Conservation (phyloP, 2,888 invertebrate genomes). For the Aproaerema taeniolella region DNA sequence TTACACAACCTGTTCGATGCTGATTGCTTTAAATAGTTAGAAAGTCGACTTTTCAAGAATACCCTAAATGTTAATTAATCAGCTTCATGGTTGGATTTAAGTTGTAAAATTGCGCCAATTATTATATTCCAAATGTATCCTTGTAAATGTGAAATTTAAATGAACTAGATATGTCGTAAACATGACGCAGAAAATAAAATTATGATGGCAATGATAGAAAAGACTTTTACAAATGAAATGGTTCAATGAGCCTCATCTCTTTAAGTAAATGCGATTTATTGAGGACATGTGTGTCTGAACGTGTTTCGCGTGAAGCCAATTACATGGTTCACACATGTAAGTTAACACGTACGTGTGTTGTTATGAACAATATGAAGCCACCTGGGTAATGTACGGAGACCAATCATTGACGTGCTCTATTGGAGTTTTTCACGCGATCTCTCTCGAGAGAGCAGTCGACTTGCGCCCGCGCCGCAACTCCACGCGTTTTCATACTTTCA, state of each 20-base stretch:
- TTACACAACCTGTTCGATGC: too few relatives aligned
- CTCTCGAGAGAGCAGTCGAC: slow-evolving; percentile 67
- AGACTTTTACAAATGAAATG: too few relatives aligned
- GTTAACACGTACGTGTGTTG: slow-evolving; percentile 6
- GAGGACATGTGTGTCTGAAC: slow-evolving; percentile 6
- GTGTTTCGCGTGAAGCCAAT: slow-evolving; percentile 16
- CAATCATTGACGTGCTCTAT: slow-evolving; percentile 57
- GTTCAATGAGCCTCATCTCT: too few relatives aligned
- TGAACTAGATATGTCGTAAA: not conserved
- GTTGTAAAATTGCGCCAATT: too few relatives aligned
- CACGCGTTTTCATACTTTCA: slow-evolving; percentile 35
- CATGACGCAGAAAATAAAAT: not conserved
- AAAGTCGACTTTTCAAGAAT: too few relatives aligned
- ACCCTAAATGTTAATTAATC: too few relatives aligned
- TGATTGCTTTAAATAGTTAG: too few relatives aligned
- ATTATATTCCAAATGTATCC: not conserved
- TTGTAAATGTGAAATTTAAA: not conserved
- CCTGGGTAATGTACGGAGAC: slow-evolving; percentile 18
- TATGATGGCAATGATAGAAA: too few relatives aligned
- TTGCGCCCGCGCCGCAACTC: slow-evolving; percentile 50
- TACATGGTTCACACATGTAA: slow-evolving; percentile 10
- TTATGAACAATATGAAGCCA: slow-evolving; percentile 9
- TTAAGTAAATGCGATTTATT: slow-evolving; percentile 12
- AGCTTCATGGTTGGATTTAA: too few relatives aligned
- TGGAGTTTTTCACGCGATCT: slow-evolving; percentile 73